Evolutionary conservation across 1,140 invertebrate species (phyloP).

Genomic region (Pararge aegeria): DNA sequence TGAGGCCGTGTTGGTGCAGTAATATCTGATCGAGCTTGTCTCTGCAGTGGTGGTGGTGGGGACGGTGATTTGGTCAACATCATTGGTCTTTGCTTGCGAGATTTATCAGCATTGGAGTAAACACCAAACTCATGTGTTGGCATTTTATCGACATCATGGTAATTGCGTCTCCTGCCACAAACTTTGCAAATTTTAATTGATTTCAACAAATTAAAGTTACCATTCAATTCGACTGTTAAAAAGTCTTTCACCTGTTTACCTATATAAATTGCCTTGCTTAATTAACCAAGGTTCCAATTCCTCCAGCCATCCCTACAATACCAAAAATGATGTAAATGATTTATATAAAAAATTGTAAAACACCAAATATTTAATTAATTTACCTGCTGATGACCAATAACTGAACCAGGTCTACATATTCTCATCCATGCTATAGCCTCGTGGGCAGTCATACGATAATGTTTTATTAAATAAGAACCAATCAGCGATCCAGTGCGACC

Average conservation of each 20-base stretch:
- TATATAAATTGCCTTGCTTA: slow-evolving; percentile 69
- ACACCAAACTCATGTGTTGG: slow-evolving; percentile 59
- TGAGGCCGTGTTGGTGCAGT: slow-evolving; percentile 40
- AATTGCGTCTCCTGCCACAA: slow-evolving; percentile 52
- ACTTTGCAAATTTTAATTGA: slow-evolving; percentile 37
- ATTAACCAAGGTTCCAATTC: slow-evolving; percentile 65
- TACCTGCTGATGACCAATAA: slow-evolving; percentile 97
- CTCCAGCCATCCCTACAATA: slow-evolving; percentile 62
- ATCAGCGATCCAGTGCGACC: slow-evolving; percentile 98
- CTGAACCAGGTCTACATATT: slow-evolving; percentile 97
- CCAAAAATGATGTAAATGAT: slow-evolving; percentile 3
- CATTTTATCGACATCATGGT: slow-evolving; percentile 52
- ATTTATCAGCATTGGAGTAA: slow-evolving; percentile 62
- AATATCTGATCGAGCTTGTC: slow-evolving; percentile 35
- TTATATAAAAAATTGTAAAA: neutral
- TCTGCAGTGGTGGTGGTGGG: slow-evolving; percentile 46
- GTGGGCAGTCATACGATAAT: slow-evolving; percentile 94
- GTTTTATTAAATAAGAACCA: slow-evolving; percentile 98
- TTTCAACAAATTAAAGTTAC: neutral
- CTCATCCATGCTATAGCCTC: slow-evolving; percentile 98
- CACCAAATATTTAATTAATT: neutral
- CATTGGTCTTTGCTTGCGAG: slow-evolving; percentile 37
- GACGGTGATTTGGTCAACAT: slow-evolving; percentile 47
- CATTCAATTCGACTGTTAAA: too few relatives aligned
- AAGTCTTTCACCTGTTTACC: slow-evolving; percentile 52